A percentile compares a stretch with the other conserved stretches of the same genome.
These are phyloP conservation scores for Muscidifurax raptorellus DNA, from an alignment of 1,140 invertebrate genomes.

Conservation along the genomic window DNA sequence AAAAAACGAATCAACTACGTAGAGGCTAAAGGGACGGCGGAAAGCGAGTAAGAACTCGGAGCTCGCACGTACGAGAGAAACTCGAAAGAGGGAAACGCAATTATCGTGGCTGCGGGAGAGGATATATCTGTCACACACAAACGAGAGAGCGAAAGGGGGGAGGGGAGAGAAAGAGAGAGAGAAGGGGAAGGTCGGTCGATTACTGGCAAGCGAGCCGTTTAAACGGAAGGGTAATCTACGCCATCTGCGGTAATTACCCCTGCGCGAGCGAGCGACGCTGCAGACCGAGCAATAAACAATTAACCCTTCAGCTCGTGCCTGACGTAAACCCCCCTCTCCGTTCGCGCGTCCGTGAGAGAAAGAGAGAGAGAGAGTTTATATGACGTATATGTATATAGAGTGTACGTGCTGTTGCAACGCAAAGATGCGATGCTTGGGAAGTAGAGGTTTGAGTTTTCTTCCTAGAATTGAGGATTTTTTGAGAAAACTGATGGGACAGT, in stretches of 20 bases:
- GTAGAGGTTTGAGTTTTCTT: neutral
- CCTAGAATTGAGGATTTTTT: neutral
- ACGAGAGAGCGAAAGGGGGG: neutral
- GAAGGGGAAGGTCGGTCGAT: slow-evolving; percentile 23
- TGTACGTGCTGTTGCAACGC: neutral
- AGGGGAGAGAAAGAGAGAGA: neutral
- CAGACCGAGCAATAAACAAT: slow-evolving; percentile 32
- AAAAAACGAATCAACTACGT: neutral
- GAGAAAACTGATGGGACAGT: neutral
- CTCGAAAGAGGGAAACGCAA: slow-evolving; percentile 22
- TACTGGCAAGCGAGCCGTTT: slow-evolving; percentile 33
- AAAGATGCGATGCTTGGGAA: neutral
- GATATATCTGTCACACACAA: slow-evolving; percentile 28
- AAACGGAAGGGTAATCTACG: slow-evolving; percentile 44
- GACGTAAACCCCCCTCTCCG: neutral
- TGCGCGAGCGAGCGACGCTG: neutral
- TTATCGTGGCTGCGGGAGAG: slow-evolving; percentile 13
- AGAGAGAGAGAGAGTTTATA: too few relatives aligned
- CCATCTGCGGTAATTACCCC: slow-evolving; percentile 46
- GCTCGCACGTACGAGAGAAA: neutral
- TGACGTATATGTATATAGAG: neutral
- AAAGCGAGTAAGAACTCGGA: neutral
- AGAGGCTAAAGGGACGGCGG: neutral
- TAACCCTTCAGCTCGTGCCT: slow-evolving; percentile 30
- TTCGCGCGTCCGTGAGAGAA: neutral